Percentiles rank a stretch among this genome's conserved stretches.
Conservation (phyloP, 2,113 vertebrate genomes). For the Triplophysa rosa region DNA sequence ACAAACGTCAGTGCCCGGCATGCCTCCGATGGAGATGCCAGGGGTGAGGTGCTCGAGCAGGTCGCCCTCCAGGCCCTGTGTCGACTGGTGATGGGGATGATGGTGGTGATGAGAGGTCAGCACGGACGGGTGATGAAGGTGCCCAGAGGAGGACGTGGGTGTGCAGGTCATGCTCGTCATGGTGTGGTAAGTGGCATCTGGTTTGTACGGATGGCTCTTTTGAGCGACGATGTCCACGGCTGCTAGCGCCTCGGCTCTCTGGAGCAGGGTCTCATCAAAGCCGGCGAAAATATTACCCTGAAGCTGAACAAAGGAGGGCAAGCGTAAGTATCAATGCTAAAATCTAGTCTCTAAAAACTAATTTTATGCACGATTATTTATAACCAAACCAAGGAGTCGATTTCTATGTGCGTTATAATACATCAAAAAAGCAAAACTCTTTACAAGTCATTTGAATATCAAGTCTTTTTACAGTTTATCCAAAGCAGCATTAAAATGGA, state of each 20-base stretch:
- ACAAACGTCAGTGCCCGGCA: slow-evolving; percentile 83
- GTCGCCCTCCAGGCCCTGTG: slow-evolving; percentile 85
- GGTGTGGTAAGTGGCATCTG: slow-evolving; percentile 93
- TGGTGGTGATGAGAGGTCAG: slow-evolving; percentile 85
- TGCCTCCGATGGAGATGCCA: slow-evolving; percentile 80
- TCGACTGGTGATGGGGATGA: slow-evolving; percentile 78
- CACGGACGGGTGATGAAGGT: slow-evolving; percentile 89
- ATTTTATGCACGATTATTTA: background rate
- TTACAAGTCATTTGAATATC: no score
- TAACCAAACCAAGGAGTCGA: background rate
- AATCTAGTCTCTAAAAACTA: background rate
- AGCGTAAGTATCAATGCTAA: slow-evolving; percentile 20
- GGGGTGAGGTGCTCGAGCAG: slow-evolving; percentile 88
- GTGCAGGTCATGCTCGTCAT: slow-evolving; percentile 92
- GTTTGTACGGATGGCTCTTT: slow-evolving; percentile 91
- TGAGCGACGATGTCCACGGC: slow-evolving; percentile 90
- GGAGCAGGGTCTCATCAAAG: slow-evolving; percentile 88
- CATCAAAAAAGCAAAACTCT: no score
- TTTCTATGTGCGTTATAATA: no score
- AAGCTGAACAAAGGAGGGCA: slow-evolving; percentile 70
- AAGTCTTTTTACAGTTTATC: background rate
- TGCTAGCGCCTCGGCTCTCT: slow-evolving; percentile 88
- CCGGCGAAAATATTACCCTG: slow-evolving; percentile 93
- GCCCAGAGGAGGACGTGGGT: slow-evolving; percentile 83
- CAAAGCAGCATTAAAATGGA: background rate